Conservation (phyloP, 2,797 vertebrate genomes). For the Pangasius larnaudii region DNA sequence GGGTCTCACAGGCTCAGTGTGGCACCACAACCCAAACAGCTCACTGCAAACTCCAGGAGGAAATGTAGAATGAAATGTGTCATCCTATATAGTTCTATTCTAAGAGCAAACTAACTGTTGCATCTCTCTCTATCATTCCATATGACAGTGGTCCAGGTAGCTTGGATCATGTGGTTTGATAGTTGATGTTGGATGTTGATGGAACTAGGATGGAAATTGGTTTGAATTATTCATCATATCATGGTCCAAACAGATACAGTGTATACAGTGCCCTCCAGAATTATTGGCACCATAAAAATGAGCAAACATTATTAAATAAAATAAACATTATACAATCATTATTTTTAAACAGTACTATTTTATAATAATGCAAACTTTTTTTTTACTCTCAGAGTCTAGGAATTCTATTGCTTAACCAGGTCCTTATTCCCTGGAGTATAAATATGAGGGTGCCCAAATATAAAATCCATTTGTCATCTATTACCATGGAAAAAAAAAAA, state of each 20-base stretch:
- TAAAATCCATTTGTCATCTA: not conserved
- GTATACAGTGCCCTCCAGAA: not conserved
- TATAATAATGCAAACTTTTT: not conserved
- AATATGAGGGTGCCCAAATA: not conserved
- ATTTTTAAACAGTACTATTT: not conserved
- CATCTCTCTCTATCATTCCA: not conserved
- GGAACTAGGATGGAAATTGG: constrained; percentile 22
- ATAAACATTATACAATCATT: not conserved
- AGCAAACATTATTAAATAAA: not conserved
- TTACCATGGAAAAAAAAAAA: not conserved
- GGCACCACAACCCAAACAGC: constrained; percentile 12
- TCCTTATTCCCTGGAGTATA: not conserved
- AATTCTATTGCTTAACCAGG: not conserved
- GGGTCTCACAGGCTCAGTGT: constrained; percentile 21
- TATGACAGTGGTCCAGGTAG: not conserved
- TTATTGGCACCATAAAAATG: not conserved
- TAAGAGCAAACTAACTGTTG: not conserved
- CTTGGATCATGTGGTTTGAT: not conserved
- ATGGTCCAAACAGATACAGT: constrained; percentile 20
- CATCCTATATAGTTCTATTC: not conserved
- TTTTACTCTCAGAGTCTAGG: not conserved
- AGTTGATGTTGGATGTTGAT: constrained; percentile 1
- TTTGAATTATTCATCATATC: constrained; percentile 18
- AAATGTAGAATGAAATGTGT: not conserved
- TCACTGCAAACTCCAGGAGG: not conserved